These are phyloP conservation scores for Phoebastria nigripes DNA, from an alignment of 2,797 vertebrate genomes.

Conservation along the genomic window DNA sequence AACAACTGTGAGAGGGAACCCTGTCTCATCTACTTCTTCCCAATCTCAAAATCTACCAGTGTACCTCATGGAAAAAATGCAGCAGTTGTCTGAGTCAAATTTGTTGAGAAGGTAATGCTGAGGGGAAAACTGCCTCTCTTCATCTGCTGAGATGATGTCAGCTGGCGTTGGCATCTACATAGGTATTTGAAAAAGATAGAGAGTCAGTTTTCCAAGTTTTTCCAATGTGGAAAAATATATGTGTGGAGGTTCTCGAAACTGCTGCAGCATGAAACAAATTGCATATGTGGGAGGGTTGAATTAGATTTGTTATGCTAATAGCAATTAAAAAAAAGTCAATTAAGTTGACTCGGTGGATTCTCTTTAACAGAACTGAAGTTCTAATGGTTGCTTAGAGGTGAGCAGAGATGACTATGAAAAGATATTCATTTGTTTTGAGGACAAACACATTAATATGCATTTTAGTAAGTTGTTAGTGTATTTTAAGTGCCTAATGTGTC, in stretches of 20 bases:
- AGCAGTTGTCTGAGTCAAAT: not conserved
- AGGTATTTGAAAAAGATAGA: not conserved
- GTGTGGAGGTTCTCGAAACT: not conserved
- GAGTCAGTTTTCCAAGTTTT: not conserved
- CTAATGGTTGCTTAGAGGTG: not conserved
- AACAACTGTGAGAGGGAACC: not conserved
- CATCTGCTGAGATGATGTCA: not conserved
- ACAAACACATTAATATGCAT: not conserved
- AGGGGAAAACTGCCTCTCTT: not conserved
- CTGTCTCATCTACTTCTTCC: not conserved
- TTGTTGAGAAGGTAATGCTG: not conserved
- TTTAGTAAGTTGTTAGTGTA: not conserved
- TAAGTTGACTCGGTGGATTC: not conserved
- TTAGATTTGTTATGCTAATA: not conserved
- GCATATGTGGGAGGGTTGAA: not conserved
- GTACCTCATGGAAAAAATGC: not conserved
- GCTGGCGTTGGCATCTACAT: not conserved
- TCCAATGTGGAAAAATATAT: not conserved
- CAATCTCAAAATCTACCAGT: not conserved
- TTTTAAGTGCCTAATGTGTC: not conserved
- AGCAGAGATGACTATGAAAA: not conserved
- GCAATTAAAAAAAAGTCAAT: not conserved
- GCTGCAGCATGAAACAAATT: not conserved
- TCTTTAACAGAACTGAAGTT: not conserved
- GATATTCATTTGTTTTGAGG: not conserved